phyloP scores from a whole-genome alignment of 1,140 invertebrate genomes.

The Heliothis subflexa region DNA sequence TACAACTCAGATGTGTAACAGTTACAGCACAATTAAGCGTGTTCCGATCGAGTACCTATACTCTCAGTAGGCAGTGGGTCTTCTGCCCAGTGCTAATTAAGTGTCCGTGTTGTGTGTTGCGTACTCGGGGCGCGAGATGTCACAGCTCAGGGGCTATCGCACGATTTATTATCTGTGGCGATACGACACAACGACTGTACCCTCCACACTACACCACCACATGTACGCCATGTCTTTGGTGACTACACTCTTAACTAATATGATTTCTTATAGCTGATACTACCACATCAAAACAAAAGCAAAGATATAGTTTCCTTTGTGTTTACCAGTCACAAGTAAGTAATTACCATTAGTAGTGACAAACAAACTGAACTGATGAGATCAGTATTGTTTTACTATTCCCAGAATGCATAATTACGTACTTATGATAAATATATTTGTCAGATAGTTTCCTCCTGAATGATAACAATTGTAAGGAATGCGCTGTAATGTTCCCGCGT shows the following conservation, averaged over 20 bases:
- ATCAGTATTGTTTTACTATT: no score
- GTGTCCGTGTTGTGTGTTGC: conserved; percentile 18
- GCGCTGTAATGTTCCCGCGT: no score
- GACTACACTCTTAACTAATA: not conserved
- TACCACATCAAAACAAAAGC: no score
- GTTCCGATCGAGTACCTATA: not conserved
- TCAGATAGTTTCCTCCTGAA: no score
- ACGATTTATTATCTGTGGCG: conserved; percentile 46
- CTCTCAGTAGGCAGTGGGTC: not conserved
- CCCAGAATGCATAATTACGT: no score
- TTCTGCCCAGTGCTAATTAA: not conserved
- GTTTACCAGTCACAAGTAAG: not conserved
- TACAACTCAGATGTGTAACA: not conserved
- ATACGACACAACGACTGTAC: conserved; percentile 17
- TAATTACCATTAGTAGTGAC: not conserved
- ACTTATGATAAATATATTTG: no score
- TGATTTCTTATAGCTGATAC: not conserved
- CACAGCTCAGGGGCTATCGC: conserved; percentile 46
- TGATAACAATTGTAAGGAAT: no score
- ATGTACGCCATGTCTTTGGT: not conserved
- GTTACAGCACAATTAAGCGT: no score
- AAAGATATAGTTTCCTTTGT: no score
- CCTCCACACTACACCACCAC: not conserved
- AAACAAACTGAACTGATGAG: no score
- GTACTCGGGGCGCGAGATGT: conserved; percentile 40